These are phyloP conservation scores for Toxotes jaculatrix DNA, from an alignment of 2,113 vertebrate genomes.

Conservation along the genomic window DNA sequence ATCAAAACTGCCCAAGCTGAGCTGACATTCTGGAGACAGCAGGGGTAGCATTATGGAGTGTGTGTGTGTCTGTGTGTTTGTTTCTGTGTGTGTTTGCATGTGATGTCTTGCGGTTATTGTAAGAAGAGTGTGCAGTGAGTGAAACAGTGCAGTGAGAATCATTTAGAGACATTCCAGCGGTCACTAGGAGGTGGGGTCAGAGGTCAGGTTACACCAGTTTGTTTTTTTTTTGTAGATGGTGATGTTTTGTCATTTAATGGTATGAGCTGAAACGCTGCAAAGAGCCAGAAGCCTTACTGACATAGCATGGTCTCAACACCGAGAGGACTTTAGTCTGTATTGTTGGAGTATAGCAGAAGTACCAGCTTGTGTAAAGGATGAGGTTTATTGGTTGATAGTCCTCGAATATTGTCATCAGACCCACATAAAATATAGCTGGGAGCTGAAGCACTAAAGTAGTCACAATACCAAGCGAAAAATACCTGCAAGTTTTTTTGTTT, in stretches of 20 bases:
- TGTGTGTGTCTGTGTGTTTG: slow-evolving; percentile 44
- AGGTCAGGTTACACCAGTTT: slow-evolving; percentile 53
- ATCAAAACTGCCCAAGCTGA: slow-evolving; percentile 88
- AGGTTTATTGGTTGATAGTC: slow-evolving; percentile 38
- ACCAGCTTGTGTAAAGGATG: slow-evolving; percentile 33
- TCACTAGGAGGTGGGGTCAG: slow-evolving; percentile 56
- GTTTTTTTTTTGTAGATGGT: slow-evolving; percentile 40
- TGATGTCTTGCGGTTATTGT: slow-evolving; percentile 52
- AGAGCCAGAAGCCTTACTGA: slow-evolving; percentile 35
- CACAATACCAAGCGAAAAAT: slow-evolving; percentile 39
- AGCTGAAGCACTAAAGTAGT: slow-evolving; percentile 20
- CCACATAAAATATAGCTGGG: slow-evolving; percentile 2
- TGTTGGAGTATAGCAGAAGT: slow-evolving; percentile 31
- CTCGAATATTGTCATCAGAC: slow-evolving; percentile 25
- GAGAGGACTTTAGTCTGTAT: slow-evolving; percentile 1
- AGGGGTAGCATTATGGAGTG: slow-evolving; percentile 65
- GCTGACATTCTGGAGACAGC: slow-evolving; percentile 85
- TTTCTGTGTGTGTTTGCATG: slow-evolving; percentile 52
- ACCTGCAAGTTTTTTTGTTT: slow-evolving; percentile 16
- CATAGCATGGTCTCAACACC: background rate
- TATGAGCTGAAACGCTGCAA: slow-evolving; percentile 45
- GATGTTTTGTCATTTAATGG: slow-evolving; percentile 29
- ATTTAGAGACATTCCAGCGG: slow-evolving; percentile 70
- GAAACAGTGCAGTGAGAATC: slow-evolving; percentile 57
- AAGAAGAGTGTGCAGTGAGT: slow-evolving; percentile 64